Evolutionary conservation across 2,113 vertebrate species (phyloP), one percentile per base, ranked within the genome.

Genomic region (Heterotilapia buettikoferi): DNA sequence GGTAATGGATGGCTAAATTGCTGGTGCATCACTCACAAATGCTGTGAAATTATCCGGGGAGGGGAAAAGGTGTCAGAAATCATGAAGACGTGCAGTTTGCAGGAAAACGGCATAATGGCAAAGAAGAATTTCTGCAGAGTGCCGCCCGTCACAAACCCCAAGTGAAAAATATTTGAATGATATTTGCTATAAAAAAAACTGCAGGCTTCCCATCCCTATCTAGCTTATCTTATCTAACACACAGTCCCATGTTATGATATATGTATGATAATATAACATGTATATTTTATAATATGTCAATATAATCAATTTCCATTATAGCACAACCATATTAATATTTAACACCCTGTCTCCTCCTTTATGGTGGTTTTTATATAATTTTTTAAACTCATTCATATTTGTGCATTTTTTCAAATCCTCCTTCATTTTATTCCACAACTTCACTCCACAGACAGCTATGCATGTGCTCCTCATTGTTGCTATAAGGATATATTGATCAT

Each of bases 21-120:
- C 68, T 54, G 80, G 29, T 80, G 53, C 88, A 86, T 90, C 88
- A 90, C 82, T 90, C 87, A 86, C 31, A 80, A 89, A 84, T 9
- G 40, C 36, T 73, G 84, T 38, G 54, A 90, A 88, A 86, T 79
- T 26, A 89, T 73, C 68, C 54, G 11, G 57, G 3, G 13, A 40
- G 36, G 50, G 59, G 29, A 16, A 57, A 53, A 83, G 81, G 83
- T 83, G 31, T 66, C 19, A 13, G 53, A 83, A 68, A 86, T 54
- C 21, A 45, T 24, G 38, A 76, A 14, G 78, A 83, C 12, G 12
- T 54, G 66, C 21, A 61, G 19, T 47, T 57, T 45, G 63, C 5
- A 83, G 33, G n/a, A 53, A 86, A 86, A 29, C 0, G 1, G 13
- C 9, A 18, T 33, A 61, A 52, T 40, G 14, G 13, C 18, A 29